Percentiles rank a stretch among this genome's conserved stretches.
Evolutionary conservation across 1,140 invertebrate genomes (phyloP).

Genomic region (Solenopsis invicta): DNA sequence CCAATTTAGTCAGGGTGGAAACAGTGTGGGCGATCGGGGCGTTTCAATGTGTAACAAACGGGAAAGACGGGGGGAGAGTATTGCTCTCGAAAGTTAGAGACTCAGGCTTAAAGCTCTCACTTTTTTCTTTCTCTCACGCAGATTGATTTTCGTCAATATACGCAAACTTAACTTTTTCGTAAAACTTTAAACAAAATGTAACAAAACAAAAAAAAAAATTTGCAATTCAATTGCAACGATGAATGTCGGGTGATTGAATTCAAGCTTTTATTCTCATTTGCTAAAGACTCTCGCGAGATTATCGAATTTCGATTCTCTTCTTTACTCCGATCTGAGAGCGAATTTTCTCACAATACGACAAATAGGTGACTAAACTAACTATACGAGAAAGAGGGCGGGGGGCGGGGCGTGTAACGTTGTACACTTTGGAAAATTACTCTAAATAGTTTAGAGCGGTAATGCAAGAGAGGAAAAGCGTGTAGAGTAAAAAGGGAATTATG

Average conservation of each 20-base stretch:
- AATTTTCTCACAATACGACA: neutral
- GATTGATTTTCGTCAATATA: neutral
- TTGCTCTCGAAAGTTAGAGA: neutral
- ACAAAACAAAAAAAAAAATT: slow-evolving; percentile 3
- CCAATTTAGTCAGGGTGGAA: slow-evolving; percentile 73
- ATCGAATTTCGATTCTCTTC: neutral
- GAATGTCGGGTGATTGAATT: neutral
- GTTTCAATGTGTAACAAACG: slow-evolving; percentile 32
- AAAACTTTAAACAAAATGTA: neutral
- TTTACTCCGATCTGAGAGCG: neutral
- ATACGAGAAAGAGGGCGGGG: neutral
- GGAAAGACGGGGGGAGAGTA: neutral
- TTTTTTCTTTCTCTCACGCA: neutral
- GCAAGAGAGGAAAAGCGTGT: neutral
- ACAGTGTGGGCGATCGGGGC: slow-evolving; percentile 4
- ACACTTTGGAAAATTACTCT: neutral
- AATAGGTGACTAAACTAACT: neutral
- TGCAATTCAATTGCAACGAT: neutral
- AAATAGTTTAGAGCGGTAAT: neutral
- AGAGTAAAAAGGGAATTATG: neutral
- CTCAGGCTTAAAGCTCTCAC: neutral
- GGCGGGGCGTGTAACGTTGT: no score
- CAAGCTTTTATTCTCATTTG: neutral
- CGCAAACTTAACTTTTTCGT: neutral
- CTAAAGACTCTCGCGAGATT: neutral